Evolutionary conservation across 2,888 invertebrate genomes (phyloP).

Genomic region (Dinocampus coccinellae): DNA sequence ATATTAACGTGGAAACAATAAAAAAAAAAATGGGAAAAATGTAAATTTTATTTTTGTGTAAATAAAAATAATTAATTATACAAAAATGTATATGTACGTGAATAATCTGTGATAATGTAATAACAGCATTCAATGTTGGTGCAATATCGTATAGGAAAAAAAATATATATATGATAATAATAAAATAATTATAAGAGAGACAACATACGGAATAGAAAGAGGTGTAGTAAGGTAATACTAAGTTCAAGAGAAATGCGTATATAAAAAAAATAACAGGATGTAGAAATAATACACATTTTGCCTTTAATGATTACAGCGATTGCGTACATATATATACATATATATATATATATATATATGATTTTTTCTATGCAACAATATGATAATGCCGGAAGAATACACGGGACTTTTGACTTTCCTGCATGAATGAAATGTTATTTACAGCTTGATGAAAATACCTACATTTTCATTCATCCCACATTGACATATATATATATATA

Average conservation of each 20-base stretch:
- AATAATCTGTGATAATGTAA: not conserved
- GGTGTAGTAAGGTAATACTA: constrained; percentile 25
- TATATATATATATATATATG: constrained; percentile 12
- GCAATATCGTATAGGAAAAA: not conserved
- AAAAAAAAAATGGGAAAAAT: too few species aligned
- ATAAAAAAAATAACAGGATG: constrained; percentile 59
- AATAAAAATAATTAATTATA: not conserved
- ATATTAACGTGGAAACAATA: too few species aligned
- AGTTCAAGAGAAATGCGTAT: constrained; percentile 51
- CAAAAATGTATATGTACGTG: not conserved
- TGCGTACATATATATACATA: constrained; percentile 16
- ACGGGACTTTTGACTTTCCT: constrained; percentile 60
- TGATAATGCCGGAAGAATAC: constrained; percentile 45
- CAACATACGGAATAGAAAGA: not conserved
- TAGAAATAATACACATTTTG: constrained; percentile 60
- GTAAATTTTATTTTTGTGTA: not conserved
- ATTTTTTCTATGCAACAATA: constrained; percentile 40
- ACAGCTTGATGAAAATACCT: constrained; percentile 52
- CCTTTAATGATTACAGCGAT: constrained; percentile 43
- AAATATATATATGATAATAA: not conserved
- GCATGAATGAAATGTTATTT: constrained; percentile 65
- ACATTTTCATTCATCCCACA: constrained; percentile 60
- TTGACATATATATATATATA: constrained; percentile 43
- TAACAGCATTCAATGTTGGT: not conserved
- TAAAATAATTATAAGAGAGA: constrained; percentile 5